phyloP scores from a whole-genome alignment of 1,140 invertebrate genomes.

The Drosophila bifasciata region DNA sequence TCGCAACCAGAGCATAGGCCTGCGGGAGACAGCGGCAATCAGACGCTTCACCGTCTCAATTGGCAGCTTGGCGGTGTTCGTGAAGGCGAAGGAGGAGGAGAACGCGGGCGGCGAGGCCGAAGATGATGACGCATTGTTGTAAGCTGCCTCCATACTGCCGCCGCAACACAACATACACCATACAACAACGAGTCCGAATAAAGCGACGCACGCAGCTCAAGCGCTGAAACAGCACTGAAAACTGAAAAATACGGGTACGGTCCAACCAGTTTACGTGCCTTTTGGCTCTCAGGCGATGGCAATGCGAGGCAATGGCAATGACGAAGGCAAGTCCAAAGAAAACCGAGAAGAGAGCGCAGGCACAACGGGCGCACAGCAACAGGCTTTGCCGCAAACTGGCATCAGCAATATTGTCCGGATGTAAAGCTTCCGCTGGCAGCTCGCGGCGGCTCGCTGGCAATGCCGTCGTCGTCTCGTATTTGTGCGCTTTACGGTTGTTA shows the following conservation, averaged over 20 bases:
- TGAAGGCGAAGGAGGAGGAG: slow-evolving; percentile 56
- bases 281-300: slow-evolving; percentile 59
- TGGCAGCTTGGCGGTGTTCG: slow-evolving; percentile 75
- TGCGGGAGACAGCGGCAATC: slow-evolving; percentile 70
- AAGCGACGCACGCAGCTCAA: slow-evolving; percentile 75
- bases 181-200: slow-evolving; percentile 16
- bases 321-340: slow-evolving; percentile 60
- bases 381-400: slow-evolving; percentile 54
- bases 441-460: slow-evolving; percentile 40
- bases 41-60: slow-evolving; percentile 74
- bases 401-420: slow-evolving; percentile 67
- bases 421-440: slow-evolving; percentile 74
- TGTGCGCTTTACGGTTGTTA: slow-evolving; percentile 77
- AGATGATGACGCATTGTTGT: slow-evolving; percentile 71
- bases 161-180: no score
- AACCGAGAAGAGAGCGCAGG: slow-evolving; percentile 31
- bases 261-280: slow-evolving; percentile 80
- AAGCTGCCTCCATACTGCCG: slow-evolving; percentile 59
- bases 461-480: slow-evolving; percentile 50
- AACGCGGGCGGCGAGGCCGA: slow-evolving; percentile 45
- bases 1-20: slow-evolving; percentile 69
- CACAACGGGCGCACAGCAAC: slow-evolving; percentile 35
- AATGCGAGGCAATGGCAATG: slow-evolving; percentile 33
- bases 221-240: slow-evolving; percentile 63
- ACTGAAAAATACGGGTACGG: slow-evolving; percentile 67